Conservation (phyloP, 2,113 vertebrate species). For the Nycticryphes semicollaris region DNA sequence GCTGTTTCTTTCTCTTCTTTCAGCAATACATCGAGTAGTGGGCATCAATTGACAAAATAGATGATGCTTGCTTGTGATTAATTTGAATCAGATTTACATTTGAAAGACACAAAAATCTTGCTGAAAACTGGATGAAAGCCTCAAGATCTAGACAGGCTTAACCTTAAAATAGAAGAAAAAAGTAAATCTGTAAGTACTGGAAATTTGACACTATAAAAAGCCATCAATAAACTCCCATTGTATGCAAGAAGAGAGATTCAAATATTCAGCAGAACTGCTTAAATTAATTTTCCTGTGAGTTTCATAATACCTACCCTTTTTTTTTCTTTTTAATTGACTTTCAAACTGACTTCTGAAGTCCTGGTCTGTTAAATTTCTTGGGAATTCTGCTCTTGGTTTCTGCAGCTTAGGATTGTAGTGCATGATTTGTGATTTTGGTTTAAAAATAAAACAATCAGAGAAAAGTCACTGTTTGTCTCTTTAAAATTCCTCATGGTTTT, state of each 20-base stretch:
- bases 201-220: neutral
- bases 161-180: neutral
- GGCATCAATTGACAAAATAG: conserved; percentile 31
- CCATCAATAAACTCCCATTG: neutral
- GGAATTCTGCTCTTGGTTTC: neutral
- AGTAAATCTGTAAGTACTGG: neutral
- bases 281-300: neutral
- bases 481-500: neutral
- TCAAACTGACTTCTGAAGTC: neutral
- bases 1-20: conserved; percentile 35
- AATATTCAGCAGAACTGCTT: neutral
- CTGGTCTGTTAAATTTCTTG: neutral
- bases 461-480: neutral
- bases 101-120: conserved; percentile 31
- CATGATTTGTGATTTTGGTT: neutral
- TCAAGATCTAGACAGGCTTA: neutral
- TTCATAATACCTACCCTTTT: neutral
- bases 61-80: conserved; percentile 6
- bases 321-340: neutral
- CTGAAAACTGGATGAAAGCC: neutral
- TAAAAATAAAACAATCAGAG: neutral
- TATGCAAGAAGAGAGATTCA: neutral
- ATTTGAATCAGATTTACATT: conserved; percentile 46
- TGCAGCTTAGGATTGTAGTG: neutral
- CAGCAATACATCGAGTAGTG: neutral